phyloP scores from a whole-genome alignment of 1,140 invertebrate genomes.

The Philotrypesis tridentata region DNA sequence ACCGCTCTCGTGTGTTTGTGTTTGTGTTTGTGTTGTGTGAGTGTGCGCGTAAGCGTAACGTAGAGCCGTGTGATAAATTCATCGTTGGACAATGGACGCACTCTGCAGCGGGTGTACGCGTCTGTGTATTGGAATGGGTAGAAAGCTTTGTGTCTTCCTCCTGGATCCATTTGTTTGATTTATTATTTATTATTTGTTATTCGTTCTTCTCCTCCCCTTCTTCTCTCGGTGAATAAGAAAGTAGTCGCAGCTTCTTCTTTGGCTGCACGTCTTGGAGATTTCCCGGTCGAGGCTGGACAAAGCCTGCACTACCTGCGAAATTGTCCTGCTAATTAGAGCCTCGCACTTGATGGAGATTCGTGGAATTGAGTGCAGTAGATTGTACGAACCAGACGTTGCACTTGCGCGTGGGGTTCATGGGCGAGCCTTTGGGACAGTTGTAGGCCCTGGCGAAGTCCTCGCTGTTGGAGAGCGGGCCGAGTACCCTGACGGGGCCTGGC shows the following conservation, averaged over 20 bases:
- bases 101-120: background rate
- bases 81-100: no score
- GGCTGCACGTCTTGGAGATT: slow-evolving; percentile 29
- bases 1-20: background rate
- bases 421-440: slow-evolving; percentile 83
- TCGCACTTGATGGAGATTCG: background rate
- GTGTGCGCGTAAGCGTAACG: no score
- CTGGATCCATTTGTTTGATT: background rate
- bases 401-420: slow-evolving; percentile 94
- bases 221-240: slow-evolving; percentile 2
- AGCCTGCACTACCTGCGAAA: slow-evolving; percentile 25
- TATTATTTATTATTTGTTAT: background rate
- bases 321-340: background rate
- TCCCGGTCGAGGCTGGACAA: background rate
- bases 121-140: background rate
- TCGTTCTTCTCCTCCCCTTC: background rate
- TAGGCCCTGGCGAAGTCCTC: slow-evolving; percentile 91
- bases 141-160: background rate
- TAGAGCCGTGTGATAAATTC: slow-evolving; percentile 5
- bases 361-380: background rate
- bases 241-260: slow-evolving; percentile 18
- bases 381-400: slow-evolving; percentile 91
- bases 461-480: slow-evolving; percentile 94
- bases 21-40: background rate
- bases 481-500: slow-evolving; percentile 92